These are phyloP conservation scores for Eurystomus gularis DNA, from an alignment of 2,113 vertebrate species.

Conservation along the genomic window DNA sequence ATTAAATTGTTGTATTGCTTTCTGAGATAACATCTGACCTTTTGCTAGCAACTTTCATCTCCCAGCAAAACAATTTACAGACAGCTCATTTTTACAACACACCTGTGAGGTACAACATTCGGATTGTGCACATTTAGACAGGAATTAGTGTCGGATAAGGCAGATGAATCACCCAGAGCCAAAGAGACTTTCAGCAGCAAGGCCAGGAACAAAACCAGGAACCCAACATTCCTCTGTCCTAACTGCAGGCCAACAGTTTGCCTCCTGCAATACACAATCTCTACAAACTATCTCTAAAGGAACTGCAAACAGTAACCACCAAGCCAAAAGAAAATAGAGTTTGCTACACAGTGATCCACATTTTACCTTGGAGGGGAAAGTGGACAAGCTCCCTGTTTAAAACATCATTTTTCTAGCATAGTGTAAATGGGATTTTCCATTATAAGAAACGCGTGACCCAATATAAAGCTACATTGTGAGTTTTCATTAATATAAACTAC, in stretches of 20 bases:
- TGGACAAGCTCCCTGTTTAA: not conserved
- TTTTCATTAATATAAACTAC: not conserved
- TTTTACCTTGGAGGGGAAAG: not conserved
- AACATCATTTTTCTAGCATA: not conserved
- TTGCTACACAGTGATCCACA: not conserved
- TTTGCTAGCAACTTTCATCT: not conserved
- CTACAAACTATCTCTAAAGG: not conserved
- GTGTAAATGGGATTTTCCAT: not conserved
- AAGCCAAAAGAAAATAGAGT: not conserved
- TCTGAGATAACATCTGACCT: not conserved
- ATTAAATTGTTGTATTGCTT: not conserved
- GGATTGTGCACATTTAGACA: not conserved
- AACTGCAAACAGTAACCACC: not conserved
- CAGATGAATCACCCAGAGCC: not conserved
- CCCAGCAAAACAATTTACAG: not conserved
- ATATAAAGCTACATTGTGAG: not conserved
- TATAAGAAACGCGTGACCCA: not conserved
- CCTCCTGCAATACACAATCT: not conserved
- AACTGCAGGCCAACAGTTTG: not conserved
- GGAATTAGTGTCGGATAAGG: not conserved
- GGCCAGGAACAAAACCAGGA: not conserved
- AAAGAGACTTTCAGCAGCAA: not conserved
- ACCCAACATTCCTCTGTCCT: not conserved
- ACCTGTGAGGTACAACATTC: not conserved
- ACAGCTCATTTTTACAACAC: not conserved